A percentile compares a stretch with the other conserved stretches of the same genome.
phyloP scores from a whole-genome alignment of 2,888 invertebrate species.

The Microplitis manilae region DNA sequence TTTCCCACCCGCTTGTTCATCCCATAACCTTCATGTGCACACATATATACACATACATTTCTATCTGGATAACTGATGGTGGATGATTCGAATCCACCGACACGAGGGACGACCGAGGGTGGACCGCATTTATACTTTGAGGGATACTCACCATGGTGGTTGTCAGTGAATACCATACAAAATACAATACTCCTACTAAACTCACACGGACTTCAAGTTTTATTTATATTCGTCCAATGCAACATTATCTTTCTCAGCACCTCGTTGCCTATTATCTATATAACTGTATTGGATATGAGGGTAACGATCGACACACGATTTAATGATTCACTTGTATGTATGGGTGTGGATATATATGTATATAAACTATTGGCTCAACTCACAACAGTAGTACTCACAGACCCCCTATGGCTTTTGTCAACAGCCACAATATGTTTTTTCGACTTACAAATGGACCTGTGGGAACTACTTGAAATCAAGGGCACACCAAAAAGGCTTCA shows the following conservation, averaged over 20 bases:
- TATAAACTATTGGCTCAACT: not conserved
- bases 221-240: not conserved
- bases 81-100: not conserved
- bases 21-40: not conserved
- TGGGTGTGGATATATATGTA: not conserved
- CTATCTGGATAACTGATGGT: not conserved
- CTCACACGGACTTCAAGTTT: not conserved
- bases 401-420: constrained; percentile 68
- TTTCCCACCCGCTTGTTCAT: constrained; percentile 62
- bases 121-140: constrained; percentile 10
- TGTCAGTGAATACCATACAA: not conserved
- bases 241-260: not conserved
- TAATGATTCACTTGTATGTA: not conserved
- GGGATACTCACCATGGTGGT: not conserved
- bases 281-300: not conserved
- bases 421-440: constrained; percentile 70
- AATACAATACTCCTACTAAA: not conserved
- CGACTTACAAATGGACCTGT: constrained; percentile 16
- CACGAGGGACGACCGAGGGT: constrained; percentile 26
- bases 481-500: constrained; percentile 2
- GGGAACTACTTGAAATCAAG: constrained; percentile 18
- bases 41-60: not conserved
- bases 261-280: not conserved
- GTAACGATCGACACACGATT: not conserved
- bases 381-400: constrained; percentile 41